Base-by-base conservation (phyloP, 2,888 invertebrate species). In the Limnephilus lunatus region DNA sequence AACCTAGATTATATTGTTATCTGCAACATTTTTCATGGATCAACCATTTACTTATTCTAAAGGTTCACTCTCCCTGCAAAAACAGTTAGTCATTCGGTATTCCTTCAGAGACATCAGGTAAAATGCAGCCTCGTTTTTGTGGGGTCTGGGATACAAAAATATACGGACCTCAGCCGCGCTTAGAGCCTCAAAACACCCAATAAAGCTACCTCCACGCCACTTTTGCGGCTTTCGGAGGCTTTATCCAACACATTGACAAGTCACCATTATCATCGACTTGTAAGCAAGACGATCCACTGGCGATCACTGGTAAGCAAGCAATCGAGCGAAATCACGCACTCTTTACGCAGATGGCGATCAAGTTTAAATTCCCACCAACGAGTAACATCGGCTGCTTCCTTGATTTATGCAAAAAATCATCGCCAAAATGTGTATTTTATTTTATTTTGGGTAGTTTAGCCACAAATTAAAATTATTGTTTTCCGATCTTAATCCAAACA, bases 71-170 rank as follows among this genome's bases (percentile, higher is more conserved):
- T 68, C 53, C 32, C 90, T 85, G 53, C 15, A 48, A 44, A 32
- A 81, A 85, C 90, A 85, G 90, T 90, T 85, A 90, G 25, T 68
- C 68, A 9, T 68, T 68, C 25, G 25, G 25, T 68, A 68, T 31
- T 68, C 85, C 12, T 44, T n/a, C 85, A 68, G 30, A 90, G 90
- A 31, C 90, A 85, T 83, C 90, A 90, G 90, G 90, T 90, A 90
- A 90, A 90, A 90, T 14, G 68, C 80, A 19, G 85, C 32, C 85
- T 32, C 31, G 44, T 90, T 85, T 90, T 90, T 85, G 88, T 89
- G 68, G 1, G 7, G 88, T 48, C 87, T 53, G 87, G 19, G 83
- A n/a, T 35, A 19, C 83, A 32, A 35, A 68, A 53, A 88, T 48
- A 89, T 80, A 89, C 35, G 31, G 68, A 44, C 89, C 80, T 53